These are phyloP conservation scores for Dione juno DNA, from an alignment of 2,888 invertebrate species.

Conservation along the genomic window DNA sequence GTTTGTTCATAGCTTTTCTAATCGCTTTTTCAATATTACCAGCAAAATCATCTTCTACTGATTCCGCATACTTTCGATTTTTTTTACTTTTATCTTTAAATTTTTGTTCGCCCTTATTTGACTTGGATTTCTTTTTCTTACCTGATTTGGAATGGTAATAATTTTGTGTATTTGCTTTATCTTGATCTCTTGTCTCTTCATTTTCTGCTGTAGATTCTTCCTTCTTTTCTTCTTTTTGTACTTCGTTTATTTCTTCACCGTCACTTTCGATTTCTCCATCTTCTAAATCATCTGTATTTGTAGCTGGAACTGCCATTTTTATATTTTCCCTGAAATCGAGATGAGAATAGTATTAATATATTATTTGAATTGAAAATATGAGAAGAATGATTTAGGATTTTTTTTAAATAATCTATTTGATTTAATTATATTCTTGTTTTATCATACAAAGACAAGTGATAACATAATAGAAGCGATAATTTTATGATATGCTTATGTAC, in stretches of 20 bases:
- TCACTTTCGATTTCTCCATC: conserved; percentile 93
- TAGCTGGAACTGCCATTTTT: conserved; percentile 65
- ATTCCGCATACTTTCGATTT: conserved; percentile 71
- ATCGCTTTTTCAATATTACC: conserved; percentile 91
- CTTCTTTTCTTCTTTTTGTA: conserved; percentile 57
- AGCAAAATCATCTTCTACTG: conserved; percentile 88
- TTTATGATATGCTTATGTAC: neutral
- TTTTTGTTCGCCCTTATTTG: conserved; percentile 76
- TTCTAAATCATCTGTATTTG: conserved; percentile 87
- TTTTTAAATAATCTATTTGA: neutral
- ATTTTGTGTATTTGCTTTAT: conserved; percentile 60
- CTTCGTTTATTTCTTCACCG: conserved; percentile 70
- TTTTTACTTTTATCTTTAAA: conserved; percentile 80
- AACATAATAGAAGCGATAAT: neutral
- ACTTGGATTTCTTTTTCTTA: conserved; percentile 80
- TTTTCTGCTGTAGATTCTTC: conserved; percentile 49
- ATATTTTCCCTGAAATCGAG: conserved; percentile 69
- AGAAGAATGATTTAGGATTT: neutral
- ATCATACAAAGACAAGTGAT: conserved; percentile 6
- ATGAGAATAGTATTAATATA: conserved; percentile 42
- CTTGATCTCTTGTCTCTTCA: conserved; percentile 47
- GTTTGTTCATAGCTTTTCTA: conserved; percentile 89
- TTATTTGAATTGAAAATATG: neutral
- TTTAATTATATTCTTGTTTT: conserved; percentile 1
- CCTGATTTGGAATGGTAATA: conserved; percentile 73